Conservation (phyloP, 2,888 invertebrate genomes). For the Melipona beecheii region DNA sequence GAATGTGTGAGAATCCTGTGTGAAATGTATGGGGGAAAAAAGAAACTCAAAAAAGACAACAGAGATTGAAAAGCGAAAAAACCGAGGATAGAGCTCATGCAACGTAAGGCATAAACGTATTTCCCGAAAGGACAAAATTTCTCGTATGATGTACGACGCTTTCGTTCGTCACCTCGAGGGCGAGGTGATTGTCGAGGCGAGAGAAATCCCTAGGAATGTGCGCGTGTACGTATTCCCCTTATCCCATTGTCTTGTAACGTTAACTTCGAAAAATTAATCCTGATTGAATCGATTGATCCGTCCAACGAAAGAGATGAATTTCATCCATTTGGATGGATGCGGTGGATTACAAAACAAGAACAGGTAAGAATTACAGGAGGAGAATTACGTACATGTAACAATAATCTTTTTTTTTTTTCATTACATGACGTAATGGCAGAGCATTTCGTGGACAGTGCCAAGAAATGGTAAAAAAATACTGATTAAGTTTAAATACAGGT, state of each 20-base stretch:
- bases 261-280: not conserved
- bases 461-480: not conserved
- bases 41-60: constrained; percentile 20
- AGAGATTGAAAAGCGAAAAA: constrained; percentile 46
- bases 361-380: not conserved
- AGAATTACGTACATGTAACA: not conserved
- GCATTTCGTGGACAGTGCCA: not conserved
- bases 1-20: constrained; percentile 7
- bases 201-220: not conserved
- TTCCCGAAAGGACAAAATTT: not conserved
- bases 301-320: not conserved
- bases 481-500: too few relatives aligned
- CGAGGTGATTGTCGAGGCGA: not conserved
- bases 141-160: not conserved
- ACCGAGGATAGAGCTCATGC: constrained; percentile 53
- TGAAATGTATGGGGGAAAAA: constrained; percentile 18
- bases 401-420: not conserved
- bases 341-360: not conserved
- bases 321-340: not conserved
- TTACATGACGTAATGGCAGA: constrained; percentile 22
- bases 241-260: not conserved
- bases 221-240: not conserved
- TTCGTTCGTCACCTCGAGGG: not conserved
- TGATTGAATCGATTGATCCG: not conserved
- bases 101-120: constrained; percentile 40